Evolutionary conservation across 2,888 invertebrate genomes (phyloP).

Genomic region (Drosophila atroscutellata): DNA sequence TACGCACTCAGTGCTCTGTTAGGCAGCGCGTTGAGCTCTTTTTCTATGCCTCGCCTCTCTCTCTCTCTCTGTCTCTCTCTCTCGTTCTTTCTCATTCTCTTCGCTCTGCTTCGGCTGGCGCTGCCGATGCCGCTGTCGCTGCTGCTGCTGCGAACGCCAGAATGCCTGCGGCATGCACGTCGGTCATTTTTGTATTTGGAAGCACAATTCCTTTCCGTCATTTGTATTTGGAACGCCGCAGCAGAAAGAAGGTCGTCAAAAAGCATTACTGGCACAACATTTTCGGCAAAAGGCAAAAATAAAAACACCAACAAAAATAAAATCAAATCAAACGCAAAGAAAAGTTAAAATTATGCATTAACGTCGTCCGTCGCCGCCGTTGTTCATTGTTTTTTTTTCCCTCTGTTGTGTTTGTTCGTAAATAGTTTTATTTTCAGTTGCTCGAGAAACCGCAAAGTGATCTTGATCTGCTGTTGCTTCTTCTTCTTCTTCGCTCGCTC

Average conservation of each 20-base stretch:
- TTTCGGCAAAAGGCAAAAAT: slow-evolving; percentile 57
- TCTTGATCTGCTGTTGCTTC: slow-evolving; percentile 52
- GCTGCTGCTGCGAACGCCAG: slow-evolving; percentile 18
- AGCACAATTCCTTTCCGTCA: slow-evolving; percentile 57
- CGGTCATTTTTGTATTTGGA: slow-evolving; percentile 55
- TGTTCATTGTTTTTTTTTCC: slow-evolving; percentile 47
- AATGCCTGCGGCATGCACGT: slow-evolving; percentile 39
- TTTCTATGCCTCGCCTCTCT: slow-evolving; percentile 17
- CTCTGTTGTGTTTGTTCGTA: slow-evolving; percentile 56
- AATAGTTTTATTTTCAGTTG: slow-evolving; percentile 46
- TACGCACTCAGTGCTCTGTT: slow-evolving; percentile 48
- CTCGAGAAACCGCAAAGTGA: slow-evolving; percentile 53
- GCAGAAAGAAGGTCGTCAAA: slow-evolving; percentile 60
- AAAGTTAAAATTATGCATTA: slow-evolving; percentile 58
- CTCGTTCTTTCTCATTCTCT: slow-evolving; percentile 14
- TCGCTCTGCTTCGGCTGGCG: slow-evolving; percentile 23
- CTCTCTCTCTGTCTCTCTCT: slow-evolving; percentile 10
- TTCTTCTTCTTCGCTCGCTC: slow-evolving; percentile 32
- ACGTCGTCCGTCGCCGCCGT: slow-evolving; percentile 47
- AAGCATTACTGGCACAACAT: slow-evolving; percentile 54
- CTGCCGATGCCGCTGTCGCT: slow-evolving; percentile 6
- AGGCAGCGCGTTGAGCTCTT: slow-evolving; percentile 14
- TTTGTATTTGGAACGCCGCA: slow-evolving; percentile 66
- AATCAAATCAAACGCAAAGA: slow-evolving; percentile 22
- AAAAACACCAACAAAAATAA: slow-evolving; percentile 26